Conservation (phyloP, 1,140 invertebrate genomes). For the Heliconius himera region DNA sequence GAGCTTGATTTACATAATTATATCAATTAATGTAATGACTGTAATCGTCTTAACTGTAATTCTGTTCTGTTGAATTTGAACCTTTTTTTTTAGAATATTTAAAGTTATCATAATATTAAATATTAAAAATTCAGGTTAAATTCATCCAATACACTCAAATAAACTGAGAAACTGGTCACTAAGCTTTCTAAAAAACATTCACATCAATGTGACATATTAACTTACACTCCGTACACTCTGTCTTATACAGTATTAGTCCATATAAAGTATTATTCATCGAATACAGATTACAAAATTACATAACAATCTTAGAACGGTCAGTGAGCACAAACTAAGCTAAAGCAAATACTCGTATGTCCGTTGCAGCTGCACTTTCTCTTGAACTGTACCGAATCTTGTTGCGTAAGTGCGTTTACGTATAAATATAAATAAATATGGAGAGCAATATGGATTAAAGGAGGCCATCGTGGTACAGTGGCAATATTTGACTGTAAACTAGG, state of each 20-base stretch:
- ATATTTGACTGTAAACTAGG: neutral
- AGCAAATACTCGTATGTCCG: slow-evolving; percentile 8
- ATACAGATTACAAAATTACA: neutral
- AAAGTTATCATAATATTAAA: too few species aligned
- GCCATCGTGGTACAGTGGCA: neutral
- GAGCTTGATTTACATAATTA: neutral
- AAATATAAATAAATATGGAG: slow-evolving; percentile 8
- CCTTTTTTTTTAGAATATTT: too few species aligned
- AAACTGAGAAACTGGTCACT: neutral
- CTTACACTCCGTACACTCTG: neutral
- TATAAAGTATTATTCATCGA: neutral
- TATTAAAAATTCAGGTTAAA: neutral
- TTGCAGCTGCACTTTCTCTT: slow-evolving; percentile 39
- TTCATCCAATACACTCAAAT: neutral
- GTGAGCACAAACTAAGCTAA: neutral
- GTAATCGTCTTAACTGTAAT: neutral
- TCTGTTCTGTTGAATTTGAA: neutral
- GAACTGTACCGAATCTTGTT: slow-evolving; percentile 28
- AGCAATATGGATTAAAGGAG: neutral
- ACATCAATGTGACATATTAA: neutral
- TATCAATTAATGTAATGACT: neutral
- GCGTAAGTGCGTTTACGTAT: slow-evolving; percentile 11
- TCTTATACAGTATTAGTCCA: neutral
- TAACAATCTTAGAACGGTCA: slow-evolving; percentile 6
- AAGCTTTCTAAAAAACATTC: neutral